A percentile compares a stretch with the other conserved stretches of the same genome.
These are phyloP conservation scores for Macrosiphum euphorbiae DNA, from an alignment of 2,888 invertebrate species.

Conservation along the genomic window DNA sequence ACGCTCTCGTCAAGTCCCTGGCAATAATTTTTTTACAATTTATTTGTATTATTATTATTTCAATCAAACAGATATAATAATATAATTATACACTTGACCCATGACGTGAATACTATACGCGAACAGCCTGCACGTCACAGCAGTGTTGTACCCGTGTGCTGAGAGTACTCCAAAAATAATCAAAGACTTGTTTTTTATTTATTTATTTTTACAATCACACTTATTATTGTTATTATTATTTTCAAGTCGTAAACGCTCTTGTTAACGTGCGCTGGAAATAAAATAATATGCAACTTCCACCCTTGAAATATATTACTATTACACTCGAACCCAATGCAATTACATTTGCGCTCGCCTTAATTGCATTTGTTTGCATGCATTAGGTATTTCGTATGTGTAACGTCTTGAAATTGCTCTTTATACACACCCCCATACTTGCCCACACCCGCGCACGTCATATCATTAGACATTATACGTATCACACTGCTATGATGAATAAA, in stretches of 20 bases:
- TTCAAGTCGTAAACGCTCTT: not conserved
- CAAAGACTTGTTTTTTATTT: not conserved
- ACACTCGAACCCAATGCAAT: not conserved
- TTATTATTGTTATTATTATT: not conserved
- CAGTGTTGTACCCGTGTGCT: not conserved
- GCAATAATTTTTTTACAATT: not conserved
- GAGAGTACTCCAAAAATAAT: not conserved
- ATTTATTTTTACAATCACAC: not conserved
- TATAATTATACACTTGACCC: not conserved
- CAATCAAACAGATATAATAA: not conserved
- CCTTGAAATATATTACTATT: not conserved
- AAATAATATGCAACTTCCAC: not conserved
- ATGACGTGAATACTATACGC: not conserved
- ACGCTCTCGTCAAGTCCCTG: not conserved
- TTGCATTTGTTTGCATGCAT: not conserved
- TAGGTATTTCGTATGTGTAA: not conserved
- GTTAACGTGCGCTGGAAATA: not conserved
- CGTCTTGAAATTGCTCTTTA: not conserved
- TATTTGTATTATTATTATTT: not conserved
- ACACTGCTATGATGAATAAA: not conserved
- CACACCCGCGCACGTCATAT: not conserved
- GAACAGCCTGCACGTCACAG: too few species aligned
- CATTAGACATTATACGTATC: not conserved
- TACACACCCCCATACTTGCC: not conserved
- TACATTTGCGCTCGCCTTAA: not conserved